Evolutionary conservation across 2,797 vertebrate species (phyloP).

Genomic region (Denticeps clupeoides): DNA sequence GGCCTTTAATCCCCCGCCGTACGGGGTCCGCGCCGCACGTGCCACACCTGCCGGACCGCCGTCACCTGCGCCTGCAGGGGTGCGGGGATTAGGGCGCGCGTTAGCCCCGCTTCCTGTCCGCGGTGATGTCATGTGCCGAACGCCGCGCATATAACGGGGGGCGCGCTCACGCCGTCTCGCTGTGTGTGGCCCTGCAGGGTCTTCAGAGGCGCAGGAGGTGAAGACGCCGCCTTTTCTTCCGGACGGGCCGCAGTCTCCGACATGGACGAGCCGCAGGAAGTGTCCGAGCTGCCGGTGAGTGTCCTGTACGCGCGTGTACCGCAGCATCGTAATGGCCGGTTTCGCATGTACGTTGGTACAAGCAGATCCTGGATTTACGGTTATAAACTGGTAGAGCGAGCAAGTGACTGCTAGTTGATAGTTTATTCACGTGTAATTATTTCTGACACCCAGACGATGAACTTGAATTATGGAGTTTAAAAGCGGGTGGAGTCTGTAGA

Average conservation of each 20-base stretch:
- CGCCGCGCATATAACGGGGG: background rate
- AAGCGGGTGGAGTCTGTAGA: too few species aligned
- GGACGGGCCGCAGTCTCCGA: constrained; percentile 29
- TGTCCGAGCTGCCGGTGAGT: constrained; percentile 81
- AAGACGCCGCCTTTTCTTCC: background rate
- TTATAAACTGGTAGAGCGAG: background rate
- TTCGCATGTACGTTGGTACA: too few species aligned
- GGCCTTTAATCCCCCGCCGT: constrained; percentile 39
- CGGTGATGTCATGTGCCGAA: background rate
- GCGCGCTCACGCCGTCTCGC: constrained; percentile 17
- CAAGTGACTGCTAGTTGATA: too few species aligned
- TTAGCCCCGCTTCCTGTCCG: constrained; percentile 26
- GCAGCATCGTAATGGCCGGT: too few species aligned
- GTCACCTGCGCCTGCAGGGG: background rate
- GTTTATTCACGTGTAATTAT: too few species aligned
- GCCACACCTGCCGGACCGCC: constrained; percentile 34
- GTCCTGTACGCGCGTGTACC: too few species aligned
- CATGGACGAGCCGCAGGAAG: constrained; percentile 84
- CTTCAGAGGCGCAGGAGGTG: constrained; percentile 23
- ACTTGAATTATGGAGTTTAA: too few species aligned
- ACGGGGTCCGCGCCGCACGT: constrained; percentile 27
- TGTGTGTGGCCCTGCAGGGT: constrained; percentile 44
- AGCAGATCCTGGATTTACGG: too few species aligned
- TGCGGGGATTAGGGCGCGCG: constrained; percentile 30
- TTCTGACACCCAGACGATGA: too few species aligned